Percentiles rank a stretch among this genome's conserved stretches.
phyloP scores from a whole-genome alignment of 1,140 invertebrate genomes.

The Homalodisca vitripennis region DNA sequence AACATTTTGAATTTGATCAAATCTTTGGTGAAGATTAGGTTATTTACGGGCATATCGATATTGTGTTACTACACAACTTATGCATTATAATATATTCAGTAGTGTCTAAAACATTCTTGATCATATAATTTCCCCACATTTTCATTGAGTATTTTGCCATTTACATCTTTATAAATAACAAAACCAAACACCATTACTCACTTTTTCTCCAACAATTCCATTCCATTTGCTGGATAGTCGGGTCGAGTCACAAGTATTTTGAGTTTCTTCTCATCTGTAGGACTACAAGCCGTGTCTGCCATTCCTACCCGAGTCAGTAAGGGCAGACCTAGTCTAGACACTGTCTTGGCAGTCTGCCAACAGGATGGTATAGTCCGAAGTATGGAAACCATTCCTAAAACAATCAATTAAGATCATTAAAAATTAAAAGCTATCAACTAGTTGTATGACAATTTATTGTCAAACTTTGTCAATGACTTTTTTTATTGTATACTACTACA shows the following conservation, averaged over 20 bases:
- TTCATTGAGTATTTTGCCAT: not conserved
- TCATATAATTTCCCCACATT: slow-evolving; percentile 24
- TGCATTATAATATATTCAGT: slow-evolving; percentile 30
- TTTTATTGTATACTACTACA: too few relatives aligned
- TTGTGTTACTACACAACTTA: slow-evolving; percentile 27
- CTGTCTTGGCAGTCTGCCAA: not conserved
- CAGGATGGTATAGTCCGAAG: not conserved
- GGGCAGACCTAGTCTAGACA: too few relatives aligned
- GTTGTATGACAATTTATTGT: too few relatives aligned
- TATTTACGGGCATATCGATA: not conserved
- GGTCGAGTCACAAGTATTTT: slow-evolving; percentile 57
- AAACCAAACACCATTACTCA: slow-evolving; percentile 46
- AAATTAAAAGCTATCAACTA: not conserved
- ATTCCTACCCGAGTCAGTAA: not conserved
- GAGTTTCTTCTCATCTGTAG: slow-evolving; percentile 21
- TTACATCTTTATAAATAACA: not conserved
- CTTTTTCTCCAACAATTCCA: slow-evolving; percentile 55
- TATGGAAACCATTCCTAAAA: slow-evolving; percentile 2
- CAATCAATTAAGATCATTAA: not conserved
- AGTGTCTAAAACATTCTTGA: slow-evolving; percentile 21
- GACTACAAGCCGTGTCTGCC: not conserved
- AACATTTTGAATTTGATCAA: too few relatives aligned
- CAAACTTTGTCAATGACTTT: too few relatives aligned
- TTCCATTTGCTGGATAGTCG: slow-evolving; percentile 55
- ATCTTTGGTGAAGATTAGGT: not conserved